Conservation (phyloP, 2,888 invertebrate species). For the Eucera pruinosa region DNA sequence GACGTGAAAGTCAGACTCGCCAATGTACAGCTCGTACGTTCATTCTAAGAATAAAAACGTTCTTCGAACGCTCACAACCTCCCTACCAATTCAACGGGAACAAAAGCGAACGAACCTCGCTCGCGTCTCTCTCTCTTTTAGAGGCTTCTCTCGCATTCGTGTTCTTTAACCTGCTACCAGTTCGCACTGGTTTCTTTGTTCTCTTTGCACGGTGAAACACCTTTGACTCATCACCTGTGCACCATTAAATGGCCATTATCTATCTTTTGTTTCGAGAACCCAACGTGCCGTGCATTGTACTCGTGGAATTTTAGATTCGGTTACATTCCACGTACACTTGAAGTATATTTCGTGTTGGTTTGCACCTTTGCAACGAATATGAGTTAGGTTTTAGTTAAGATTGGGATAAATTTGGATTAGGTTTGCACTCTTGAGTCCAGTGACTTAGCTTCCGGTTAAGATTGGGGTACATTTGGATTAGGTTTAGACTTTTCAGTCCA, state of each 20-base stretch:
- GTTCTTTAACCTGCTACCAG: conserved; percentile 8
- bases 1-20: conserved; percentile 25
- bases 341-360: too few species aligned
- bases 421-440: too few species aligned
- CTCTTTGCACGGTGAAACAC: background rate
- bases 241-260: background rate
- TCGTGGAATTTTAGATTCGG: too few species aligned
- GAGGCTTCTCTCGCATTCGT: background rate
- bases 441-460: too few species aligned
- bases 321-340: too few species aligned
- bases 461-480: too few species aligned
- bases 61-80: background rate
- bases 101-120: conserved; percentile 4
- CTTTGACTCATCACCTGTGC: background rate
- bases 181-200: conserved; percentile 17
- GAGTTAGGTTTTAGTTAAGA: background rate
- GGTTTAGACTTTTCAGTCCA: too few species aligned
- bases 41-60: conserved; percentile 44
- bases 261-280: background rate
- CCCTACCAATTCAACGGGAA: background rate
- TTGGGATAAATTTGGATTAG: background rate
- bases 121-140: background rate
- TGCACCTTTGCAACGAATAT: too few species aligned
- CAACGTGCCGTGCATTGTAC: too few species aligned
- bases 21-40: conserved; percentile 1